Evolutionary conservation across 2,113 vertebrate species (phyloP).

Genomic region (Pteruthius melanotis): DNA sequence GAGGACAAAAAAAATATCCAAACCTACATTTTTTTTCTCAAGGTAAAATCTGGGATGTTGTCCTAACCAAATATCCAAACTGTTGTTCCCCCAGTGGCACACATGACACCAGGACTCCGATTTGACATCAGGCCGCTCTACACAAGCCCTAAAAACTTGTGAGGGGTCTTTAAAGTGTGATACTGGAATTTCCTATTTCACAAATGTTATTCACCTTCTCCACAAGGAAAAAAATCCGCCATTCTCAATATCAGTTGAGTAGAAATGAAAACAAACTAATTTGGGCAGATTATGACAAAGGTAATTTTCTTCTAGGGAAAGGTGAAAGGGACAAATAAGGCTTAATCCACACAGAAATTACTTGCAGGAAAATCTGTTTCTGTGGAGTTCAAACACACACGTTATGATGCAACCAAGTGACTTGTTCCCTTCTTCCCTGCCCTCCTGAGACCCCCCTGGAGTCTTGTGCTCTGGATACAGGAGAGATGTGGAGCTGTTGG

Average conservation of each 20-base stretch:
- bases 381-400: background rate
- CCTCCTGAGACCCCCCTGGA: background rate
- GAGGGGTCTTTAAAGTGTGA: background rate
- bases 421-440: background rate
- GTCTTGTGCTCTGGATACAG: background rate
- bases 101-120: background rate
- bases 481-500: background rate
- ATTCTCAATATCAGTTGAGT: background rate
- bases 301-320: background rate
- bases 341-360: background rate
- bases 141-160: background rate
- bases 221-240: background rate
- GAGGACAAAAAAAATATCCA: background rate
- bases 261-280: background rate
- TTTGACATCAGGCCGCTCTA: background rate
- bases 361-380: background rate
- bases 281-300: background rate
- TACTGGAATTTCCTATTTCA: background rate
- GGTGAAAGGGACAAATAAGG: background rate
- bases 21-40: background rate
- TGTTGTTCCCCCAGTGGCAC: background rate
- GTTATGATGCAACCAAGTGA: background rate
- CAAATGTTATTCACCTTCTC: background rate
- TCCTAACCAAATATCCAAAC: background rate
- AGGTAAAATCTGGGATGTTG: background rate